A percentile compares a stretch with the other conserved stretches of the same genome.
phyloP scores from a whole-genome alignment of 2,888 invertebrate genomes.

The Helicoverpa assulta region DNA sequence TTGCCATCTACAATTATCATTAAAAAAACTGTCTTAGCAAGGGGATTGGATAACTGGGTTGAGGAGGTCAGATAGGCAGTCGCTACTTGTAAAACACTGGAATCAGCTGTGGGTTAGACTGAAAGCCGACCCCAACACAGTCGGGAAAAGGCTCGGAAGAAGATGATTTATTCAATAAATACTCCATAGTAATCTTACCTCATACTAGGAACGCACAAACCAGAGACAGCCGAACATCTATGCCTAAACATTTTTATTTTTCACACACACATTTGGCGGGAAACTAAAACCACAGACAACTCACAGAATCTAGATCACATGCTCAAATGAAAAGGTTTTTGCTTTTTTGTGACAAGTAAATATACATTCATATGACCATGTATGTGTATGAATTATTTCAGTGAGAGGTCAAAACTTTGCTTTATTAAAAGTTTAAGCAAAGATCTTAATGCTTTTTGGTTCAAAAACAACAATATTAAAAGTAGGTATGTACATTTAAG shows the following conservation, averaged over 20 bases:
- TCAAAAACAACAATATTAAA: background rate
- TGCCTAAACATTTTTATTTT: slow-evolving; percentile 60
- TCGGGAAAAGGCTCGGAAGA: no score
- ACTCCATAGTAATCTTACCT: slow-evolving; percentile 41
- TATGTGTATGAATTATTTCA: slow-evolving; percentile 30
- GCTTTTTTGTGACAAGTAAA: slow-evolving; percentile 18
- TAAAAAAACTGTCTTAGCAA: background rate
- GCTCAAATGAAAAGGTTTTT: slow-evolving; percentile 43
- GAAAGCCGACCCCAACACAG: no score
- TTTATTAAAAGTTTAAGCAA: background rate
- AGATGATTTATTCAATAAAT: no score
- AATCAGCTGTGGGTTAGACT: no score
- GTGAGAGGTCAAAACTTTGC: slow-evolving; percentile 28
- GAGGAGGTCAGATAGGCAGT: no score
- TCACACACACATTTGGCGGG: slow-evolving; percentile 40
- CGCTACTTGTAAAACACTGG: no score
- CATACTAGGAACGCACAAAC: slow-evolving; percentile 52
- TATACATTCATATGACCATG: slow-evolving; percentile 48
- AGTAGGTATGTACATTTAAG: no score
- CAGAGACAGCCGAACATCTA: slow-evolving; percentile 61
- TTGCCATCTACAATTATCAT: background rate
- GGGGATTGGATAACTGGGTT: no score
- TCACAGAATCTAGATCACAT: slow-evolving; percentile 27
- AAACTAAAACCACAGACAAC: slow-evolving; percentile 47
- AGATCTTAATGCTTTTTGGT: background rate